phyloP scores from a whole-genome alignment of 2,797 vertebrate genomes.

The Eutrigla gurnardus region DNA sequence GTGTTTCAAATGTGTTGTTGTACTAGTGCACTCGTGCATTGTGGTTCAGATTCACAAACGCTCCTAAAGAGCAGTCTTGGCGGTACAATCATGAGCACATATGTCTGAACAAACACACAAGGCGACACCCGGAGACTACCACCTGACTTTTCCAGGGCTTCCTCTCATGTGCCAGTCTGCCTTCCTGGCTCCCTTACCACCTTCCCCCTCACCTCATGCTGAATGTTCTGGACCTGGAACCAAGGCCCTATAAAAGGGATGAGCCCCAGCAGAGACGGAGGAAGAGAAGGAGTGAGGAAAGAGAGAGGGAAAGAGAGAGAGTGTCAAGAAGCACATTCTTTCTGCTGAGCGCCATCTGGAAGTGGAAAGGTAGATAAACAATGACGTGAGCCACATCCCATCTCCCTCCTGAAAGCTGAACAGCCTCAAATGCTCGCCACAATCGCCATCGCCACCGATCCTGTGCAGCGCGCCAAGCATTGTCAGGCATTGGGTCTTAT shows the following conservation, averaged over 20 bases:
- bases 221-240: constrained; percentile 75
- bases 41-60: constrained; percentile 43
- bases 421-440: constrained; percentile 45
- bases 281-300: constrained; percentile 46
- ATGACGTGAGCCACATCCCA: constrained; percentile 75
- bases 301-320: constrained; percentile 51
- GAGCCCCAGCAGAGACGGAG: constrained; percentile 69
- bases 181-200: constrained; percentile 54
- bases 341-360: constrained; percentile 85
- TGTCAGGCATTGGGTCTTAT: constrained; percentile 86
- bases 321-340: constrained; percentile 82
- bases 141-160: constrained; percentile 59
- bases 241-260: constrained; percentile 59
- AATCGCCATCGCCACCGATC: constrained; percentile 64
- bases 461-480: constrained; percentile 71
- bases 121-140: constrained; percentile 25
- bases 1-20: constrained; percentile 49
- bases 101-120: constrained; percentile 49
- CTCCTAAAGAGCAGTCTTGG: constrained; percentile 21
- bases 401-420: constrained; percentile 57
- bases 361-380: constrained; percentile 86
- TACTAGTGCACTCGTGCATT: constrained; percentile 11
- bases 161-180: constrained; percentile 66
- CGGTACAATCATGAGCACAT: constrained; percentile 45
- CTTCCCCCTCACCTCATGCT: constrained; percentile 58